Evolutionary conservation across 2,888 invertebrate genomes (phyloP).

Genomic region (Tenthredo mesomela): DNA sequence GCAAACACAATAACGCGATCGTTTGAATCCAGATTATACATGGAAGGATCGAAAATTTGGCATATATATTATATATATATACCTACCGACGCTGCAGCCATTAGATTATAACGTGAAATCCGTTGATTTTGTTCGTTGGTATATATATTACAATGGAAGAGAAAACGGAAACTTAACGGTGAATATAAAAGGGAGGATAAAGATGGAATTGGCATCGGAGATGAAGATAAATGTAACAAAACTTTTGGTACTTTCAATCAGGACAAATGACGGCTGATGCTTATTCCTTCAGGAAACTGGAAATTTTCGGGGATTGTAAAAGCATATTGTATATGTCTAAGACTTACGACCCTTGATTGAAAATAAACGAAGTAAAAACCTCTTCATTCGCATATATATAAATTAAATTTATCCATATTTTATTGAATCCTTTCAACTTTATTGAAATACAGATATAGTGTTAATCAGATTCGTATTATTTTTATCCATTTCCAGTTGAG

Average conservation of each 20-base stretch:
- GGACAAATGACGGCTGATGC: neutral
- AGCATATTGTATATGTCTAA: neutral
- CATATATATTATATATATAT: too few species aligned
- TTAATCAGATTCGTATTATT: neutral
- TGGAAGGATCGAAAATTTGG: neutral
- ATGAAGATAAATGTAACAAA: neutral
- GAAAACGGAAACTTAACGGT: neutral
- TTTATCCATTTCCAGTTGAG: slow-evolving; percentile 85
- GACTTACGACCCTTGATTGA: neutral
- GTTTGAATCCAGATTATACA: neutral
- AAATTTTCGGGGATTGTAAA: neutral
- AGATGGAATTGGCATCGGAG: neutral
- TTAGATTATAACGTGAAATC: neutral
- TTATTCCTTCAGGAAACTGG: neutral
- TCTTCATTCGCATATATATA: neutral
- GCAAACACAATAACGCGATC: neutral
- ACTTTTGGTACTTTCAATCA: neutral
- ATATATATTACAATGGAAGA: neutral
- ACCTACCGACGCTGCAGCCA: neutral
- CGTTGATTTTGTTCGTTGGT: neutral
- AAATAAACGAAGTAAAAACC: neutral
- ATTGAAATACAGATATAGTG: neutral
- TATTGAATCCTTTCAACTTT: neutral
- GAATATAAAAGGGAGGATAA: neutral
- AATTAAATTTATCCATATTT: neutral